Base-by-base conservation (phyloP, 2,797 vertebrate genomes). In the Garrulus glandarius region DNA sequence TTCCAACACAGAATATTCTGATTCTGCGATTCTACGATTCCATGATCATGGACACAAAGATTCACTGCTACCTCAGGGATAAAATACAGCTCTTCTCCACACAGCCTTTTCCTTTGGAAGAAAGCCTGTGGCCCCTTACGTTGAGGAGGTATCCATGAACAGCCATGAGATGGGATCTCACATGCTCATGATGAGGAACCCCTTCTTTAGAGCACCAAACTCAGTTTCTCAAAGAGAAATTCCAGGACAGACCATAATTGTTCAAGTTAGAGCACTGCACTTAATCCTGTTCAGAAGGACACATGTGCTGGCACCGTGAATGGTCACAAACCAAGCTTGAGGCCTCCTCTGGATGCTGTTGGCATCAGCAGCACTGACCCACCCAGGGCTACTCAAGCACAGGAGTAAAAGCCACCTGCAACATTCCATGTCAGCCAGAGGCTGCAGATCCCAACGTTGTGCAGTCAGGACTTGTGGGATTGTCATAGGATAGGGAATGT, bases 281-380 rank as follows among this genome's bases (percentile, higher is more conserved):
- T 13, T 44, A 24, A 11, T 52, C 29, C 39, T 77, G 29, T 11
- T 53, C 7, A 17, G 46, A n/a, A 37, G 46, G 53, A 68, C 63
- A 39, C 1, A 0, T 2, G 27, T 44, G 37, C 46, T 60, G 53
- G 53, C 19, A 29, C n/a, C 0, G 0, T 27, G 29, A 52, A n/a
- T 24, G 53, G 24, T 60, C 63, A 68, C 46, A 46, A 68, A 68
- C 55, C 63, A 37, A 46, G n/a, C 27, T 15, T 23, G 63, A 57
- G 43, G 43, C 15, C 34, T 56, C 29, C 22, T 27, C 46, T 61
- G 56, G 47, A 70, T 13, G 23, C 21, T n/a, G 41, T 5, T n/a
- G 41, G 27, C 37, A 23, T 11, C 5, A 44, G n/a, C 37, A 76
- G 46, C 32, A 44, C n/a, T 11, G 46, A 16, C 10, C 29, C n/a